A percentile compares a stretch with the other conserved stretches of the same genome.
These are phyloP conservation scores for Poecile montanus DNA, from an alignment of 2,797 vertebrate genomes.

Conservation along the genomic window DNA sequence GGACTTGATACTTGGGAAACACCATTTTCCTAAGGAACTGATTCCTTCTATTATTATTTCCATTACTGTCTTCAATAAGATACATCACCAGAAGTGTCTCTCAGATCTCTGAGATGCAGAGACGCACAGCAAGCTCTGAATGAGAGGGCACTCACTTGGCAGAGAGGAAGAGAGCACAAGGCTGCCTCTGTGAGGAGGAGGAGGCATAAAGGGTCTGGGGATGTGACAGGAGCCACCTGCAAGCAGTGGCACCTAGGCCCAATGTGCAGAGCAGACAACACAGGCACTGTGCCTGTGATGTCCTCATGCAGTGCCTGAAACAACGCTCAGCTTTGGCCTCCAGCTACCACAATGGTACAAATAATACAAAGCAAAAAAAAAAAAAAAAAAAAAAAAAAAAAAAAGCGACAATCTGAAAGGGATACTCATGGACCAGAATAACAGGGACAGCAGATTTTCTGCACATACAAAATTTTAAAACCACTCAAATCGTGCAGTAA, in stretches of 20 bases:
- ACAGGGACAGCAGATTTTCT: not conserved
- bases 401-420: not conserved
- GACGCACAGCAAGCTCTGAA: not conserved
- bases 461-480: not conserved
- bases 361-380: not conserved
- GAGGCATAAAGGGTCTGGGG: not conserved
- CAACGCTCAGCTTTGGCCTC: not conserved
- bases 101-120: not conserved
- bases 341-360: not conserved
- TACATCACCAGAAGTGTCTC: not conserved
- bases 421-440: not conserved
- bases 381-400: not conserved
- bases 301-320: not conserved
- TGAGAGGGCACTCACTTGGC: not conserved
- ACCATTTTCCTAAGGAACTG: not conserved
- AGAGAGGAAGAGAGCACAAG: not conserved
- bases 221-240: not conserved
- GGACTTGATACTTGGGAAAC: not conserved
- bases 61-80: not conserved
- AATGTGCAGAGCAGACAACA: not conserved
- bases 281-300: accelerated
- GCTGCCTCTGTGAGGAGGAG: not conserved
- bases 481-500: not conserved
- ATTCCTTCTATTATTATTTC: not conserved
- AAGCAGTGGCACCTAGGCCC: not conserved